Evolutionary conservation across 23 tunicate species (phyloP).

Genomic region (Pegea sp.): DNA sequence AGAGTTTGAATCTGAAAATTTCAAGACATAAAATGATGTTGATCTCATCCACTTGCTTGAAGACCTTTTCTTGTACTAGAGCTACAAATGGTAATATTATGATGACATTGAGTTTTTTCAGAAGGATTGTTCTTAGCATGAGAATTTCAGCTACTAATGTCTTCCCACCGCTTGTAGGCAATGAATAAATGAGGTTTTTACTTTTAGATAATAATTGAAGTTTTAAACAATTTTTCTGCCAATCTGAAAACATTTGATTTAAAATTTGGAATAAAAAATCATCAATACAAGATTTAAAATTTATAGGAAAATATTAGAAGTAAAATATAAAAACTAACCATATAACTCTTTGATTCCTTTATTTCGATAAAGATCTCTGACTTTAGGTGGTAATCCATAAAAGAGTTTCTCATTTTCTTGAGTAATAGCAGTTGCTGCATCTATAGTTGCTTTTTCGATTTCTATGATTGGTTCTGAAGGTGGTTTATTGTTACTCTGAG

Average conservation of each 20-base stretch:
- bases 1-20: constrained; percentile 20
- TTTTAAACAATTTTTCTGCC: constrained; percentile 68
- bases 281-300: too few relatives aligned
- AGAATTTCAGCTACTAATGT: constrained; percentile 82
- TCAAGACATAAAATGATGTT: neutral
- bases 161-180: constrained; percentile 92
- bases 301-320: too few relatives aligned
- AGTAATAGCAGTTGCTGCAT: neutral
- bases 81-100: constrained; percentile 84
- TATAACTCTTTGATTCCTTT: constrained; percentile 46
- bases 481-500: neutral
- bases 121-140: constrained; percentile 31
- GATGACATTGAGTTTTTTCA: constrained; percentile 45
- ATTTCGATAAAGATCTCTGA: constrained; percentile 8
- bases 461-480: neutral
- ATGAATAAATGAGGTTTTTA: constrained; percentile 59
- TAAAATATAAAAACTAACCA: constrained; percentile 10
- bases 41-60: too few relatives aligned
- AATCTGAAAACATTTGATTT: constrained; percentile 8
- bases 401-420: constrained; percentile 10
- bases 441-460: neutral
- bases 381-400: constrained; percentile 61
- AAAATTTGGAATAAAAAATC: too few relatives aligned
- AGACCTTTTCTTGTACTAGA: constrained; percentile 83
- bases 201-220: constrained; percentile 15